Evolutionary conservation across 2,797 vertebrate genomes (phyloP), one percentile per base, ranked within the genome.

Genomic region (Amazonetta brasiliensis): DNA sequence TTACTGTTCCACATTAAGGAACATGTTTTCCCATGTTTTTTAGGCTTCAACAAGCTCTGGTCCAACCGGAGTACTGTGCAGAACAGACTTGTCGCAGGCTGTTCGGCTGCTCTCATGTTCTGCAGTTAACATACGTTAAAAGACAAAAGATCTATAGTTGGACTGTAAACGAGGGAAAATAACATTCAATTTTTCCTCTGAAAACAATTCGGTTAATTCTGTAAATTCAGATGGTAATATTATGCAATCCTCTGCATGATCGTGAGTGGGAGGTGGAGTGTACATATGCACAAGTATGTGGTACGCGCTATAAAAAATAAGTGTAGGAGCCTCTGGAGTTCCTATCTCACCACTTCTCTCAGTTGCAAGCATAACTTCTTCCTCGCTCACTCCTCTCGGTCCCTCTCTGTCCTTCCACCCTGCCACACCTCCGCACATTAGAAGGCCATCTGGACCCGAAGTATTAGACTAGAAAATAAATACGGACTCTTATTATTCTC

Each of bases 241-340:
- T 95, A 95, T 63, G 69, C 87, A 95, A 92, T 52, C 18, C 39
- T 52, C 77, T 5, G 69, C 74, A 2, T 12, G 16, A 74, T 75
- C 20, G 6, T 1, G 76, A 91, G 89, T 84, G 84, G 94, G 94
- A 94, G 91, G 72, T 50, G 62, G 63, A 84, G 79, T 30, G 13
- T 41, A 44, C 60, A 30, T 62, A 37, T 74, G 82, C 82, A 60
- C 48, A 55, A 81, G 71, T 48, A 83, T 76, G 64, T 79, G 84
- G 67, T 21, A 62, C 0, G 9, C 52, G 55, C 76, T 69, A 69
- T 88, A 89, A 90, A 90, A 95, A 91, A 81, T 17, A 43, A 60
- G 60, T 17, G 87, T 84, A 44, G 89, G 80, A 94, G 73, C 59
- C 19, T 69, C 64, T 89, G 84, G 90, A 67, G 80, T 28, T 91